phyloP scores from a whole-genome alignment of 1,140 invertebrate species.

The Maniola jurtina region DNA sequence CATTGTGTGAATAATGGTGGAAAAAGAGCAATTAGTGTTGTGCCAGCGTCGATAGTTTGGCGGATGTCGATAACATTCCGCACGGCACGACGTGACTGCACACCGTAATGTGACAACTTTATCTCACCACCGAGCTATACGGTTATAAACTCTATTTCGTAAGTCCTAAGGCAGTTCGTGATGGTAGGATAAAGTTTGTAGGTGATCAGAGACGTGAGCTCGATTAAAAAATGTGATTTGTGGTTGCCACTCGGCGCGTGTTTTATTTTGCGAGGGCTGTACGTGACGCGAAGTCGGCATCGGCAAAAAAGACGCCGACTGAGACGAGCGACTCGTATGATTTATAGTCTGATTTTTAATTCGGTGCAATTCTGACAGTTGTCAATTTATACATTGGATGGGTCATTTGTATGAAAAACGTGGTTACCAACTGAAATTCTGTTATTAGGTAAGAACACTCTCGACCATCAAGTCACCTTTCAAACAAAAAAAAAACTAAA shows the following conservation, averaged over 20 bases:
- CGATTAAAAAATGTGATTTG: constrained; percentile 78
- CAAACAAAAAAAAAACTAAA: too few relatives aligned
- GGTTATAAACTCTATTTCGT: constrained; percentile 34
- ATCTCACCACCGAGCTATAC: background rate
- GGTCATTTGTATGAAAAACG: too few relatives aligned
- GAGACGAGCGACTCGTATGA: constrained; percentile 30
- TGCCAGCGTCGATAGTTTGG: constrained; percentile 66
- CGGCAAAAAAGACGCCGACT: constrained; percentile 42
- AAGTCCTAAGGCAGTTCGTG: background rate
- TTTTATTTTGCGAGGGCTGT: constrained; percentile 69
- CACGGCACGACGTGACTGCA: constrained; percentile 64
- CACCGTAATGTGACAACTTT: constrained; percentile 51
- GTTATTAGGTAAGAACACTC: too few relatives aligned
- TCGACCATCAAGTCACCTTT: too few relatives aligned
- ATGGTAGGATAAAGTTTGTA: constrained; percentile 31
- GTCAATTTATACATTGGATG: too few relatives aligned
- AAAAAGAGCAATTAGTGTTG: constrained; percentile 74
- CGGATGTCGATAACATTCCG: constrained; percentile 72
- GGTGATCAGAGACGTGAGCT: constrained; percentile 57
- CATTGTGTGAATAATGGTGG: constrained; percentile 61
- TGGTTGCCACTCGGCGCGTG: constrained; percentile 63
- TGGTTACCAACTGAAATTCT: too few relatives aligned
- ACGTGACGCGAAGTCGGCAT: constrained; percentile 60
- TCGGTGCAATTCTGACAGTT: too few relatives aligned
- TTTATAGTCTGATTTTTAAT: constrained; percentile 29